Percentiles rank a stretch among this genome's conserved stretches.
phyloP scores from a whole-genome alignment of 2,113 vertebrate species.

The Colossoma macropomum region DNA sequence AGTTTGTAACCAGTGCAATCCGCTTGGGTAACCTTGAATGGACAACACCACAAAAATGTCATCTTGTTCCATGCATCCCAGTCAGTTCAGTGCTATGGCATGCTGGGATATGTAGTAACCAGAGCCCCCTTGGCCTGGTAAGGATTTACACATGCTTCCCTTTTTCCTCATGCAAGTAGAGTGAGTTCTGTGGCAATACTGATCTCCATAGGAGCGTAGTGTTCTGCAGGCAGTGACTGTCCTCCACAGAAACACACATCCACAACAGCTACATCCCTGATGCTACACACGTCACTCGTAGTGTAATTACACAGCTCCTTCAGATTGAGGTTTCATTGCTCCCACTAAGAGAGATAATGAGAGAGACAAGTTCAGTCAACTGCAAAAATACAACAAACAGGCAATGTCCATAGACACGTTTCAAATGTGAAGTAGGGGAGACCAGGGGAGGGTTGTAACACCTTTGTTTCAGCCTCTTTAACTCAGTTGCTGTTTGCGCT shows the following conservation, averaged over 20 bases:
- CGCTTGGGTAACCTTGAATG: background rate
- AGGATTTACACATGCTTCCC: constrained; percentile 29
- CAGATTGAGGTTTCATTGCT: constrained; percentile 94
- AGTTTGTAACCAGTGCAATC: background rate
- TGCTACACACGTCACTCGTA: background rate
- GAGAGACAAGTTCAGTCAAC: constrained; percentile 68
- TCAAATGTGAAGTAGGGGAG: background rate
- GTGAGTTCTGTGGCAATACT: constrained; percentile 50
- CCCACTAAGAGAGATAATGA: constrained; percentile 74
- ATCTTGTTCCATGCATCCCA: background rate
- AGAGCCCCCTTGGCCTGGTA: background rate
- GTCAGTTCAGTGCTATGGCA: background rate
- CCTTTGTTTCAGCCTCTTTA: too few relatives aligned
- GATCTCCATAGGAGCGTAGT: constrained; percentile 45
- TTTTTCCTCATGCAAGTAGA: constrained; percentile 38
- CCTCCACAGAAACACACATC: background rate
- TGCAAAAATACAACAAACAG: constrained; percentile 4
- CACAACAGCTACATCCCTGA: background rate
- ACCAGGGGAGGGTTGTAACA: too few relatives aligned
- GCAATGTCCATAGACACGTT: background rate
- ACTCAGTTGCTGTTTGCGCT: too few relatives aligned
- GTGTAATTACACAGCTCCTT: constrained; percentile 53
- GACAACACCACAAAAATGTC: background rate
- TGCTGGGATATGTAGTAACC: constrained; percentile 14
- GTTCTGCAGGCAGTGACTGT: background rate